Base-by-base conservation (phyloP, 2,888 invertebrate species). In the Dicranocentrus wangi region DNA sequence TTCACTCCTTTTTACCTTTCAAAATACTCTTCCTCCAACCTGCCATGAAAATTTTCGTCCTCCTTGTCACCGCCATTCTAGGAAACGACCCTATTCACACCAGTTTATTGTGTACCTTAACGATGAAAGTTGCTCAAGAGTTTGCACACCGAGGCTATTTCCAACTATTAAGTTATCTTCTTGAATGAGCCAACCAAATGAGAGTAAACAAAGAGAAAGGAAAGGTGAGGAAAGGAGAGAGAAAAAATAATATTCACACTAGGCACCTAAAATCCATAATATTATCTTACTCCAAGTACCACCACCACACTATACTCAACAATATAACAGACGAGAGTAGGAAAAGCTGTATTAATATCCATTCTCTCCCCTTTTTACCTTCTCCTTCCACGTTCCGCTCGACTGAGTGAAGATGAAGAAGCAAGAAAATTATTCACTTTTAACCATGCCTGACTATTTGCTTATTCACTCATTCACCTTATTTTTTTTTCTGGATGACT, bases 61-160 rank as follows among this genome's bases (percentile, higher is more conserved):
- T 23, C 58, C 27, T 25, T 27, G 58, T 58, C 58, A 10, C 10
- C n/a, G n/a, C n/a, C n/a, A n/a, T n/a, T n/a, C n/a, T n/a, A n/a
- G 23, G 10, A 25, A 53, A 68, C 66, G 28, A 51, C 66, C 66
- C 66, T 23, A 39, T 55, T 68, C 19, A 3, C n/a, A 68, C 5
- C 42, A 68, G 21, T 17, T 69, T 69, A 53, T 77, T 70, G 77
- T 77, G 61, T 77, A 77, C 63, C 70, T 61, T 77, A 39, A 77
- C 63, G 61, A 69, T 70, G 7, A 69, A 77, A 77, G 70, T 70
- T 76, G 58, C 51, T 60, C 76, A 23, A 21, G n/a, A 68, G 43
- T 60, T 69, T 60, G 19, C 76, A 60, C 76, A 32, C 27, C 15
- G 27, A 42, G 58, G 21, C 75, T 21, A 68, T 68, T 55, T 76